phyloP scores from a whole-genome alignment of 2,888 invertebrate species.

The Calliopum simillimum region DNA sequence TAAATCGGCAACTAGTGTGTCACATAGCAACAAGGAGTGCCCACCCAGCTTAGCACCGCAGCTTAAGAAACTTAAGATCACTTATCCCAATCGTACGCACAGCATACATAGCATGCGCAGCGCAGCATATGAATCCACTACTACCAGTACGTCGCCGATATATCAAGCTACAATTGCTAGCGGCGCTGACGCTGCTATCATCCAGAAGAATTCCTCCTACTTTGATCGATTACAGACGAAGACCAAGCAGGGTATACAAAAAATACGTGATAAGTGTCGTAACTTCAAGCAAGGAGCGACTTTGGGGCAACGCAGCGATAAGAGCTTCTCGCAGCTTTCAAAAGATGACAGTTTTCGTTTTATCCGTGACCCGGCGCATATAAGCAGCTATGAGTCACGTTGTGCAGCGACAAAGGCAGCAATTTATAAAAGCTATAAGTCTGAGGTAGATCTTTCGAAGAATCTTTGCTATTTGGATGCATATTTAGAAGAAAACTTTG shows the following conservation, averaged over 20 bases:
- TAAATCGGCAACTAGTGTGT: slow-evolving; percentile 42
- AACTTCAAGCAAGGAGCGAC: slow-evolving; percentile 55
- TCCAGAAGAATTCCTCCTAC: slow-evolving; percentile 49
- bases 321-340: slow-evolving; percentile 58
- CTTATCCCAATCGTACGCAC: slow-evolving; percentile 65
- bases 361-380: slow-evolving; percentile 61
- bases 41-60: slow-evolving; percentile 45
- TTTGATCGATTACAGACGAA: slow-evolving; percentile 65
- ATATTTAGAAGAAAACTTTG: slow-evolving; percentile 66
- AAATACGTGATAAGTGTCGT: slow-evolving; percentile 65
- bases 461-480: slow-evolving; percentile 66
- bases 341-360: slow-evolving; percentile 65
- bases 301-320: background rate
- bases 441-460: slow-evolving; percentile 66
- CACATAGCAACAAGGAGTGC: background rate
- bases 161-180: slow-evolving; percentile 22
- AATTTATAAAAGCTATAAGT: slow-evolving; percentile 67
- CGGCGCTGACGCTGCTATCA: background rate
- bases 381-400: slow-evolving; percentile 61
- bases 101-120: slow-evolving; percentile 56
- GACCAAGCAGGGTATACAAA: slow-evolving; percentile 63
- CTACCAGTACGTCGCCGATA: slow-evolving; percentile 41
- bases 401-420: slow-evolving; percentile 54
- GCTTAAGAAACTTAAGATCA: slow-evolving; percentile 62
- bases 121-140: slow-evolving; percentile 43